phyloP scores from a whole-genome alignment of 1,140 invertebrate genomes.

The Maconellicoccus hirsutus region DNA sequence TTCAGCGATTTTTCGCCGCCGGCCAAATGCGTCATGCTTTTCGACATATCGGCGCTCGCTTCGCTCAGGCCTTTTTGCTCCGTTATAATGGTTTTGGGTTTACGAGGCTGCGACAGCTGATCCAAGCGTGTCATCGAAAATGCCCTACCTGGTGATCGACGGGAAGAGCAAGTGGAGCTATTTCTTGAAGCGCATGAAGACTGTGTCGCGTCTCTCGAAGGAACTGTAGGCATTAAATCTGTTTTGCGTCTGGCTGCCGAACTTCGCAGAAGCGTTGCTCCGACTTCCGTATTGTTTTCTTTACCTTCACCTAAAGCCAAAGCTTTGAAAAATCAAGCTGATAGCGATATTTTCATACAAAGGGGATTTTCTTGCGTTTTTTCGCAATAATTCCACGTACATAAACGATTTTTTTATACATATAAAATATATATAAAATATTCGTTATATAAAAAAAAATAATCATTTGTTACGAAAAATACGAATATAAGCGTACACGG shows the following conservation, averaged over 20 bases:
- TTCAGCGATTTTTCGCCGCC: constrained; percentile 31
- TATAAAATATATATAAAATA: no score
- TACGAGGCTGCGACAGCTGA: constrained; percentile 42
- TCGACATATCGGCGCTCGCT: constrained; percentile 32
- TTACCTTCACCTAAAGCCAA: constrained; percentile 23
- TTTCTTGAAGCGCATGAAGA: constrained; percentile 22
- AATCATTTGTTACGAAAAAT: no score
- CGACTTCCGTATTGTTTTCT: background rate
- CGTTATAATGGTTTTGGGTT: constrained; percentile 28
- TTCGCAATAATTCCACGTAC: no score
- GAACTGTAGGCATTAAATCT: constrained; percentile 79
- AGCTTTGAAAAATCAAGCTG: constrained; percentile 15
- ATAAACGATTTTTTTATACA: no score
- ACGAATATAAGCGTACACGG: no score
- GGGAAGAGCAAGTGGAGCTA: constrained; percentile 25
- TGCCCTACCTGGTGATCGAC: constrained; percentile 49
- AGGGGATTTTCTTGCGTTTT: background rate
- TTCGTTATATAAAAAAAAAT: no score
- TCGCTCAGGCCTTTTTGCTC: constrained; percentile 22
- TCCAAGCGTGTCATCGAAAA: constrained; percentile 85
- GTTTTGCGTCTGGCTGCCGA: constrained; percentile 58
- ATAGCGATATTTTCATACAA: background rate
- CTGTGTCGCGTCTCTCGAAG: constrained; percentile 46
- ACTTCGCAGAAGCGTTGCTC: constrained; percentile 1
- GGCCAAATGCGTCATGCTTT: constrained; percentile 35